Percentiles rank a stretch among this genome's conserved stretches.
These are phyloP conservation scores for Drosophila parabipectinata DNA, from an alignment of 1,140 invertebrate species.

Conservation along the genomic window DNA sequence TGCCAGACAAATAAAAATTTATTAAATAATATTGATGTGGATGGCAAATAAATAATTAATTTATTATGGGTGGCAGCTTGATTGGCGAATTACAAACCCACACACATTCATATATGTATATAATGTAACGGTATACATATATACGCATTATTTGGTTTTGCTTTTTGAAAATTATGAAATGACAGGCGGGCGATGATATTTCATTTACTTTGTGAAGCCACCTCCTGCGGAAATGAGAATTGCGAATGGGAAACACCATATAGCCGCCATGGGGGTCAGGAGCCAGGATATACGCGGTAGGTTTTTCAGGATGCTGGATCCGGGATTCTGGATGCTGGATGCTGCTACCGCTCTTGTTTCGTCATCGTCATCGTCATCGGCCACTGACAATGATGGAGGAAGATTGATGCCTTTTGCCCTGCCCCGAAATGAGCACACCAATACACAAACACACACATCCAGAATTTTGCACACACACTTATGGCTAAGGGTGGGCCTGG, in stretches of 20 bases:
- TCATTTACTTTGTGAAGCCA: slow-evolving; percentile 66
- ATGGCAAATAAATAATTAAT: slow-evolving; percentile 71
- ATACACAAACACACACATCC: slow-evolving; percentile 8
- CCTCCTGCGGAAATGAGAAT: slow-evolving; percentile 44
- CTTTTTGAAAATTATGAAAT: slow-evolving; percentile 66
- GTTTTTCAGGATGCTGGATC: neutral
- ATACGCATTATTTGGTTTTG: slow-evolving; percentile 23
- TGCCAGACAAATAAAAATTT: slow-evolving; percentile 4
- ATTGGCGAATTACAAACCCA: slow-evolving; percentile 9
- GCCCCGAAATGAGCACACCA: slow-evolving; percentile 40
- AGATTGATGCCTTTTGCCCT: slow-evolving; percentile 66
- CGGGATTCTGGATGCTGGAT: neutral
- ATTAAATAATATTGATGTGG: slow-evolving; percentile 64
- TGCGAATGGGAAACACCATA: slow-evolving; percentile 8
- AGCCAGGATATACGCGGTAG: slow-evolving; percentile 1
- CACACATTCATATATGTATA: slow-evolving; percentile 5
- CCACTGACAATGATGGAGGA: slow-evolving; percentile 77
- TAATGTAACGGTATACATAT: neutral
- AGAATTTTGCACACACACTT: neutral
- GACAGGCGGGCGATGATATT: slow-evolving; percentile 66
- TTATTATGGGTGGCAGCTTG: slow-evolving; percentile 39
- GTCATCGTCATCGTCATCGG: slow-evolving; percentile 65
- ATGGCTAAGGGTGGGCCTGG: neutral
- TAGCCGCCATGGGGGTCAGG: neutral
- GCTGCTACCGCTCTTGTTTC: slow-evolving; percentile 33